Percentiles rank a stretch among this genome's conserved stretches.
These are phyloP conservation scores for Plectrocnemia conspersa DNA, from an alignment of 1,140 invertebrate species.

Conservation along the genomic window DNA sequence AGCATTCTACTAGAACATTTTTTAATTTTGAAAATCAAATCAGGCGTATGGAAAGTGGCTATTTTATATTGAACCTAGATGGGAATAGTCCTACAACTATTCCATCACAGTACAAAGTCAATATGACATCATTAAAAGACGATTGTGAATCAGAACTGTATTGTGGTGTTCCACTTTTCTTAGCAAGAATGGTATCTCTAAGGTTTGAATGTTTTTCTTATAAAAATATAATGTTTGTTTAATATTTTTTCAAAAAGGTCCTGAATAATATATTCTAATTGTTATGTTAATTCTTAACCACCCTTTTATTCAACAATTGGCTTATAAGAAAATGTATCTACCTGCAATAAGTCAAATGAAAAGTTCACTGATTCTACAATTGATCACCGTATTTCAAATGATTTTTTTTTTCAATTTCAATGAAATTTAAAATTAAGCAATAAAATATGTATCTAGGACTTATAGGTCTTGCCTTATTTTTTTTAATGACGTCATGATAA, in stretches of 20 bases:
- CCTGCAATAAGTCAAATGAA: too few relatives aligned
- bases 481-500: too few relatives aligned
- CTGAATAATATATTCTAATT: neutral
- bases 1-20: constrained; percentile 5
- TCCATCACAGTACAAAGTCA: neutral
- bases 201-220: constrained; percentile 11
- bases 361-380: too few relatives aligned
- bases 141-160: constrained; percentile 27
- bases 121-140: constrained; percentile 1
- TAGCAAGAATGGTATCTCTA: constrained; percentile 16
- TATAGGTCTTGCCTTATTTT: too few relatives aligned
- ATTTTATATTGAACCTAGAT: constrained; percentile 29
- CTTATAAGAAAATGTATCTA: too few relatives aligned
- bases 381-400: too few relatives aligned
- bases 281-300: too few relatives aligned
- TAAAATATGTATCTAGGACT: too few relatives aligned
- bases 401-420: too few relatives aligned
- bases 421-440: too few relatives aligned
- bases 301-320: too few relatives aligned
- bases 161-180: constrained; percentile 26
- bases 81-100: constrained; percentile 30
- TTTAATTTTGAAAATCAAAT: neutral
- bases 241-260: neutral
- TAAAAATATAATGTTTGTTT: neutral
- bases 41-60: constrained; percentile 18